phyloP scores from a whole-genome alignment of 1,140 invertebrate genomes.

The Calosoma granatense region DNA sequence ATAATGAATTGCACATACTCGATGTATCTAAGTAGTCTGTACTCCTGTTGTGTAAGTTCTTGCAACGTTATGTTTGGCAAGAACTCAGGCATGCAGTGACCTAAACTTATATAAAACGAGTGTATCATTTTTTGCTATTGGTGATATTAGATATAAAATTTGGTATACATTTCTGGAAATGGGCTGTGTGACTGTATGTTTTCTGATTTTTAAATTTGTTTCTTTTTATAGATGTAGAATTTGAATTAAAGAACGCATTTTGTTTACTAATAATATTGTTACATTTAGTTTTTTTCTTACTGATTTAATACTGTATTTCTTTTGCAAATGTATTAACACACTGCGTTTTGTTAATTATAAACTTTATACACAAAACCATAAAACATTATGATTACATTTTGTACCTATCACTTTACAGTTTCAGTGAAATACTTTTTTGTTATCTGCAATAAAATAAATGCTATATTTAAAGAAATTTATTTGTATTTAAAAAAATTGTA shows the following conservation, averaged over 20 bases:
- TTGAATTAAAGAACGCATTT: neutral
- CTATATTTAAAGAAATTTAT: neutral
- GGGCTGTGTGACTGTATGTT: neutral
- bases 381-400: too few species aligned
- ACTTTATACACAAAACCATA: conserved; percentile 1
- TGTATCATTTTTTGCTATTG: neutral
- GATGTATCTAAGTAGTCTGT: too few species aligned
- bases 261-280: neutral
- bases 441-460: neutral
- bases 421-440: neutral
- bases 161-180: conserved; percentile 7
- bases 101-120: neutral
- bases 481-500: conserved; percentile 1
- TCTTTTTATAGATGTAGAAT: neutral
- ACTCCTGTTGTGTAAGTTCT: too few species aligned
- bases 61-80: too few species aligned
- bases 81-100: neutral
- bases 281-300: neutral
- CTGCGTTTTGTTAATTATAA: conserved; percentile 9
- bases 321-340: neutral
- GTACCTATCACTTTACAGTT: too few species aligned
- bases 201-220: neutral
- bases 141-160: conserved; percentile 7
- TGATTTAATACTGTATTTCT: neutral
- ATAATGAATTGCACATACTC: too few species aligned